Percentiles rank a stretch among this genome's conserved stretches.
Conservation (phyloP, 1,140 invertebrate genomes). For the Sesamia nonagrioides region DNA sequence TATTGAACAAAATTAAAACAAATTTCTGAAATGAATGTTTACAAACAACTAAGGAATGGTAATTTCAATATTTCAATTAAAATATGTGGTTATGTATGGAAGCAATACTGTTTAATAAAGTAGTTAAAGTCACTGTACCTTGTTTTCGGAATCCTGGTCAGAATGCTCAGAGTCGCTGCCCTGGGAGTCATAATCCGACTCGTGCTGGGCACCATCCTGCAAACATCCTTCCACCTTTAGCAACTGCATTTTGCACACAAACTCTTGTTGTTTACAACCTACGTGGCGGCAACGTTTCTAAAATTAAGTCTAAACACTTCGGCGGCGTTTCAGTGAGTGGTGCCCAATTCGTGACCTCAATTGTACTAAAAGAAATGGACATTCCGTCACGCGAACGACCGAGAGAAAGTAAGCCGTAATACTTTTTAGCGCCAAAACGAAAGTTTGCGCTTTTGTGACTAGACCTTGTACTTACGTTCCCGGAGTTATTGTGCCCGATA, state of each 20-base stretch:
- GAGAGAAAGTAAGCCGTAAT: slow-evolving; percentile 81
- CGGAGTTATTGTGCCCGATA: slow-evolving; percentile 81
- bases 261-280: slow-evolving; percentile 55
- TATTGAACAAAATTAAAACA: neutral
- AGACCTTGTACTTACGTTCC: slow-evolving; percentile 75
- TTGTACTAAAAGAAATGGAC: slow-evolving; percentile 84
- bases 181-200: slow-evolving; percentile 82
- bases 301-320: slow-evolving; percentile 73
- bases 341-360: slow-evolving; percentile 82
- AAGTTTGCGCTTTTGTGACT: slow-evolving; percentile 64
- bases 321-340: slow-evolving; percentile 71
- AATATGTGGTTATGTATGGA: neutral
- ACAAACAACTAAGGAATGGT: neutral
- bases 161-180: slow-evolving; percentile 79
- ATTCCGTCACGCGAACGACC: slow-evolving; percentile 82
- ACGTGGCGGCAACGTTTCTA: slow-evolving; percentile 64
- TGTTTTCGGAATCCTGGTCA: slow-evolving; percentile 76
- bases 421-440: slow-evolving; percentile 82
- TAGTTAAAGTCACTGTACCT: slow-evolving; percentile 62
- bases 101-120: neutral
- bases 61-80: neutral
- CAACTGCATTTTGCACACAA: slow-evolving; percentile 73
- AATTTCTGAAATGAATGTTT: neutral
- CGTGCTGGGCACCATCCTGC: slow-evolving; percentile 76
- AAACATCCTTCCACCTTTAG: slow-evolving; percentile 80